phyloP scores from a whole-genome alignment of 2,797 vertebrate species.

The Nothura maculosa region DNA sequence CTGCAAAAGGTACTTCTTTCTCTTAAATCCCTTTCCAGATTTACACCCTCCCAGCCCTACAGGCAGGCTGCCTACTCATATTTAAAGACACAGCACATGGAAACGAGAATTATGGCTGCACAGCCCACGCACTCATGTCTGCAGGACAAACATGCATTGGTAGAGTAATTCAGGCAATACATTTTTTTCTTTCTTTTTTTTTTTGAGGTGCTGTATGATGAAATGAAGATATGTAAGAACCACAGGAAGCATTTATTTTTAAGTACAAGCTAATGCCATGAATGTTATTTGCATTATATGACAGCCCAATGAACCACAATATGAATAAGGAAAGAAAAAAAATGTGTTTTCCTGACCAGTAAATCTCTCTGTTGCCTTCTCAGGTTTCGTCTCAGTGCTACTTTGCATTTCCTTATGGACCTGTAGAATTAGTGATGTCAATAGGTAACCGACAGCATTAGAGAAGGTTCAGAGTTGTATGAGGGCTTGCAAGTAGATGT shows the following conservation, averaged over 20 bases:
- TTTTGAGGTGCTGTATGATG: conserved; percentile 50
- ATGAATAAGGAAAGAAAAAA: conserved; percentile 55
- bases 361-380: conserved; percentile 60
- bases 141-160: conserved; percentile 48
- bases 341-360: conserved; percentile 14
- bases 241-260: conserved; percentile 70
- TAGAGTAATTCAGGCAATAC: conserved; percentile 23
- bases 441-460: conserved; percentile 25
- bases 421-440: conserved; percentile 3
- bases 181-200: background rate
- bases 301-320: conserved; percentile 50
- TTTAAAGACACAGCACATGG: conserved; percentile 54
- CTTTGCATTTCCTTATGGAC: conserved; percentile 23
- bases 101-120: conserved; percentile 54
- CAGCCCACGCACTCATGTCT: conserved; percentile 36
- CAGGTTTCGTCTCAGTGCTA: conserved; percentile 35
- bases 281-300: conserved; percentile 66
- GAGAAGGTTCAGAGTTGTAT: background rate
- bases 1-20: conserved; percentile 26
- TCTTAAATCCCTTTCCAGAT: conserved; percentile 57
- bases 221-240: conserved; percentile 55
- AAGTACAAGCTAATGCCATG: conserved; percentile 56
- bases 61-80: conserved; percentile 59
- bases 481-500: background rate
- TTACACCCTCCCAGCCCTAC: conserved; percentile 36